phyloP scores from a whole-genome alignment of 1,140 invertebrate species.

The Tetramorium parvispinum region DNA sequence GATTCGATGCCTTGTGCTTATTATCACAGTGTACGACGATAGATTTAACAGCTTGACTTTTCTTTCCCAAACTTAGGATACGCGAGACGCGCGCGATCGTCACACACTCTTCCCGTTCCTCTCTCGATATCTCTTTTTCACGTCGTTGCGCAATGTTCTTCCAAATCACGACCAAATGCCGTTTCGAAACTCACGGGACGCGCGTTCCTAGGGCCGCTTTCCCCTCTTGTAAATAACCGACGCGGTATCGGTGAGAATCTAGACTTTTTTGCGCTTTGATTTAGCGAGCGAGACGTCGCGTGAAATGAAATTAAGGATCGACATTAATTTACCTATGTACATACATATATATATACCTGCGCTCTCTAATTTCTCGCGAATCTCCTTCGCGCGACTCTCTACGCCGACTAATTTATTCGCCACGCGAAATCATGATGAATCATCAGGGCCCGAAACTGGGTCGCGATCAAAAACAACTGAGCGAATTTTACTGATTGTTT shows the following conservation, averaged over 20 bases:
- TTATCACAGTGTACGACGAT: constrained; percentile 44
- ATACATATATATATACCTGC: not conserved
- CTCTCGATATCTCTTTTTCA: constrained; percentile 71
- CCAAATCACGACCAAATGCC: constrained; percentile 64
- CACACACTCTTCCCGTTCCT: constrained; percentile 25
- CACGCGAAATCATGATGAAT: constrained; percentile 31
- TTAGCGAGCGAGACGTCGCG: constrained; percentile 21
- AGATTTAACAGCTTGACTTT: constrained; percentile 51
- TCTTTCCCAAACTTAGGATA: constrained; percentile 2
- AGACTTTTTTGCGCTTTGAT: not conserved
- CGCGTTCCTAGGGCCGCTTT: not conserved
- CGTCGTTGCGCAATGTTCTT: constrained; percentile 73
- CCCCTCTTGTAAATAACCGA: constrained; percentile 17
- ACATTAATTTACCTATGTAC: constrained; percentile 24
- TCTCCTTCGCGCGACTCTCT: constrained; percentile 4
- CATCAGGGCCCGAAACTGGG: constrained; percentile 1
- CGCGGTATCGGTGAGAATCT: not conserved
- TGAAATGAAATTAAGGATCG: not conserved
- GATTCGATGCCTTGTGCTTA: constrained; percentile 54
- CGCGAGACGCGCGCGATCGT: constrained; percentile 4
- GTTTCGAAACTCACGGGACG: constrained; percentile 25
- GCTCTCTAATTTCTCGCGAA: constrained; percentile 30
- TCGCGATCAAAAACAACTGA: constrained; percentile 16
- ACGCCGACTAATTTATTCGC: constrained; percentile 23
- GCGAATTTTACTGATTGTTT: constrained; percentile 35